Percentiles rank a stretch among this genome's conserved stretches.
These are phyloP conservation scores for Paedocypris sp. DNA, from an alignment of 2,113 vertebrate genomes.

Conservation along the genomic window DNA sequence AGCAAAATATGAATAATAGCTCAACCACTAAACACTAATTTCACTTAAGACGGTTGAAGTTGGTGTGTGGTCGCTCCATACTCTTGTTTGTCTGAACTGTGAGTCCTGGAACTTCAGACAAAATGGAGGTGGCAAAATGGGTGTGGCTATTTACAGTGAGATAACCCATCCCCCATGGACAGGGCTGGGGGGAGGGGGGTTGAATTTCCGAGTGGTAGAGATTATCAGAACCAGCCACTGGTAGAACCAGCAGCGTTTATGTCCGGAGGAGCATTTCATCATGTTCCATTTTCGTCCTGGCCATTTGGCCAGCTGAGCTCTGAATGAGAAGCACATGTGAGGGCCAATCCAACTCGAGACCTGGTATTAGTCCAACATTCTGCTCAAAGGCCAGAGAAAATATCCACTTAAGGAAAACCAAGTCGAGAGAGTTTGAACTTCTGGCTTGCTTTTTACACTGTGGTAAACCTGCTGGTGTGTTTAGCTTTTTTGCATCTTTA, in stretches of 20 bases:
- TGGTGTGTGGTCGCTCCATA: conserved; percentile 19
- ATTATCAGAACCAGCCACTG: conserved; percentile 38
- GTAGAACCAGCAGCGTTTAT: conserved; percentile 19
- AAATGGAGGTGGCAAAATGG: conserved; percentile 11
- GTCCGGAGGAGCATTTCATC: conserved; percentile 40
- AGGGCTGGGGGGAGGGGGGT: conserved; percentile 33
- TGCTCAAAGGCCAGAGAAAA: conserved; percentile 24
- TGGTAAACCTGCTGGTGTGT: background rate
- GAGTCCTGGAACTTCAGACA: conserved; percentile 1
- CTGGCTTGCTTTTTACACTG: background rate
- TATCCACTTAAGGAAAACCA: background rate
- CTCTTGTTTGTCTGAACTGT: conserved; percentile 12
- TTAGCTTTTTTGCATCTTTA: background rate
- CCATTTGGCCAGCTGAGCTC: conserved; percentile 29
- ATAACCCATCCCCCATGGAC: conserved; percentile 6
- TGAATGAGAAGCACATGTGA: conserved; percentile 30
- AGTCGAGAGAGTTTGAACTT: background rate
- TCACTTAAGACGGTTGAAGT: background rate
- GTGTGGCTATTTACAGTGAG: conserved; percentile 21
- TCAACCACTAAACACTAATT: conserved; percentile 21
- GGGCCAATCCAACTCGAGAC: conserved; percentile 30
- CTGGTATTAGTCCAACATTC: conserved; percentile 17
- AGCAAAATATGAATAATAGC: conserved; percentile 1
- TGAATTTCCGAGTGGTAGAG: conserved; percentile 41
- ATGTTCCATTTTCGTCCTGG: conserved; percentile 10